phyloP scores from a whole-genome alignment of 2,797 vertebrate species.

The Tokudaia muenninki region DNA sequence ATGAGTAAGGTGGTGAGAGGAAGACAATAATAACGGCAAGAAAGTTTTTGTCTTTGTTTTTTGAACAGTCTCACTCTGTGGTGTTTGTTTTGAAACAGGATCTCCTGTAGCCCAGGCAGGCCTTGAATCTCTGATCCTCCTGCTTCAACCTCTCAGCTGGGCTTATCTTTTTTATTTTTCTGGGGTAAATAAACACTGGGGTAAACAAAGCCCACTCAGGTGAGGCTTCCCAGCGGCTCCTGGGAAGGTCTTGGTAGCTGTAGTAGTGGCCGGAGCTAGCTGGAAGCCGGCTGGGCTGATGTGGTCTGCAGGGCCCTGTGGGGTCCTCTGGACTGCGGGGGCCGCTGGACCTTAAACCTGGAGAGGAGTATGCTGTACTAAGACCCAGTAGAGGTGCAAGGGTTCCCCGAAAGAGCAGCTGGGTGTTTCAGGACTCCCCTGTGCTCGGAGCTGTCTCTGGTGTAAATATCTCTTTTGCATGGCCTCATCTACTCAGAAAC shows the following conservation, averaged over 20 bases:
- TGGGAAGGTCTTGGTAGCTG: background rate
- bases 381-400: background rate
- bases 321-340: background rate
- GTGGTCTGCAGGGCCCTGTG: background rate
- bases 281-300: background rate
- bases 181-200: background rate
- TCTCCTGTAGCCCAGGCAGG: background rate
- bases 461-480: background rate
- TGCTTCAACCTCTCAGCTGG: background rate
- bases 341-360: background rate
- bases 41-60: background rate
- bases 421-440: background rate
- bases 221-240: background rate
- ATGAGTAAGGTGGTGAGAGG: background rate
- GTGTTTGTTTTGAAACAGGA: background rate
- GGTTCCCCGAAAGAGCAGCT: background rate
- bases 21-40: background rate
- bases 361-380: background rate
- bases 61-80: background rate
- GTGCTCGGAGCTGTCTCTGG: too few relatives aligned
- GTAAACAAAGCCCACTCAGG: background rate
- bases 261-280: background rate
- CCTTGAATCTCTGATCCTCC: background rate
- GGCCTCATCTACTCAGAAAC: background rate
- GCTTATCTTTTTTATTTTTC: background rate